Base-by-base conservation (phyloP, 2,888 invertebrate species). In the Pachydiplax longipennis region DNA sequence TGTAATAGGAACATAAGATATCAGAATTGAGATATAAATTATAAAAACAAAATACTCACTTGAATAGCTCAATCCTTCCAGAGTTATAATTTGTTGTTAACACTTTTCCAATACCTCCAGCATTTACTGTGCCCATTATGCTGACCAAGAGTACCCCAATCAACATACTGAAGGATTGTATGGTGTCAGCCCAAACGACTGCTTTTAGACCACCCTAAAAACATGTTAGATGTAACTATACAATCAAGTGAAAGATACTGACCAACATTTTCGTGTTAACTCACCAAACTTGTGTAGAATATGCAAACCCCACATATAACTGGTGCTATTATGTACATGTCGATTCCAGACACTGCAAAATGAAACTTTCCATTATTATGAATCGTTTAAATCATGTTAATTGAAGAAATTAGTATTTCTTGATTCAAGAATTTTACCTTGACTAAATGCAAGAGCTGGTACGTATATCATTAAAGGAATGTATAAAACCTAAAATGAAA, bases 281-380 rank as follows among this genome's bases (percentile, higher is more conserved):
- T 96, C 94, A 97, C 98, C 94, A 98, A 94, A 91, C 98, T 97
- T 0, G 98, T 99, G 94, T 99, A 99, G 94, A 98, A 98, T 92
- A 98, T 98, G 94, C 98, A 98, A 25, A 98, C 97, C 65, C 97
- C 94, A 93, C 97, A 97, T 2, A 98, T 97, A 40, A 97, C 95
- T 0, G 97, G 96, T 15, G 97, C 97, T 48, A 97, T 96, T 92
- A 97, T 94, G 94, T 98, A 97, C 58, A 98, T 95, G 92, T 97
- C 96, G 91, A 97, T 95, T 53, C 98, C 98, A 87, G 98, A 97
- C 90, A 98, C 98, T 97, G 95, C 92, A 95, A 95, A 92, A 92
- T 65, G 91, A 90, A 81, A 80, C 83, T 65, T 90, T 73, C 92
- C 90, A 91, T 73, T 15, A 25, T 90, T 25, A 90, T 48, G 2